Evolutionary conservation across 2,888 invertebrate genomes (phyloP).

Genomic region (Hirtodrosophila duncani): DNA sequence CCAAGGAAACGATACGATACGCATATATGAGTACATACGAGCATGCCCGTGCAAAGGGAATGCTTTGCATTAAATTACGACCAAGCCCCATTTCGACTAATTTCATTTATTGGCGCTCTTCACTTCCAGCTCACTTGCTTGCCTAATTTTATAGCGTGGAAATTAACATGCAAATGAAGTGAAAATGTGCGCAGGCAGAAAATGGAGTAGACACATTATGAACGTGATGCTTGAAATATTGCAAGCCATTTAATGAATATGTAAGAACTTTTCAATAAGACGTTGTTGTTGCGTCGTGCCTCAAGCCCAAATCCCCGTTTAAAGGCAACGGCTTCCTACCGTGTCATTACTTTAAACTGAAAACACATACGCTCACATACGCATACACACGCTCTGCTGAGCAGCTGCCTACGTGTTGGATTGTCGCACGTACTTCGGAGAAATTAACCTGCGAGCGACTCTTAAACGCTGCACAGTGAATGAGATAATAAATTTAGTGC

Average conservation of each 20-base stretch:
- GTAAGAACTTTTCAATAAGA: constrained; percentile 43
- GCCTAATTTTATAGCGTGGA: constrained; percentile 3
- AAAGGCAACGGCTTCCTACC: constrained; percentile 4
- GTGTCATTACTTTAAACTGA: no score
- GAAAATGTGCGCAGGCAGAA: constrained; percentile 5
- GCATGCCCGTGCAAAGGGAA: not conserved
- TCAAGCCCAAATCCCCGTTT: constrained; percentile 1
- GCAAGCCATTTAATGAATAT: not conserved
- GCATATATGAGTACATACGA: no score
- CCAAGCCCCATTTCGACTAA: no score
- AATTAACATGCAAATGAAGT: constrained; percentile 51
- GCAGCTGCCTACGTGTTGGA: constrained; percentile 2
- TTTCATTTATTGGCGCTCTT: not conserved
- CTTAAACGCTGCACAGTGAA: constrained; percentile 23
- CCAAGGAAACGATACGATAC: no score
- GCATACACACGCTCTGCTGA: not conserved
- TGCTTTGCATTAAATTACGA: constrained; percentile 18
- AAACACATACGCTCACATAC: not conserved
- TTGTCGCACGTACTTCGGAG: constrained; percentile 33
- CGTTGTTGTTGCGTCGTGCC: no score
- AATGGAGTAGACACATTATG: constrained; percentile 17
- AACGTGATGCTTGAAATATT: constrained; percentile 27
- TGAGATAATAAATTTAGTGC: no score
- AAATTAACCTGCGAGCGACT: constrained; percentile 67
- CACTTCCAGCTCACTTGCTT: not conserved